Base-by-base conservation (phyloP, 2,888 invertebrate species). In the Coleophora flavipennella region DNA sequence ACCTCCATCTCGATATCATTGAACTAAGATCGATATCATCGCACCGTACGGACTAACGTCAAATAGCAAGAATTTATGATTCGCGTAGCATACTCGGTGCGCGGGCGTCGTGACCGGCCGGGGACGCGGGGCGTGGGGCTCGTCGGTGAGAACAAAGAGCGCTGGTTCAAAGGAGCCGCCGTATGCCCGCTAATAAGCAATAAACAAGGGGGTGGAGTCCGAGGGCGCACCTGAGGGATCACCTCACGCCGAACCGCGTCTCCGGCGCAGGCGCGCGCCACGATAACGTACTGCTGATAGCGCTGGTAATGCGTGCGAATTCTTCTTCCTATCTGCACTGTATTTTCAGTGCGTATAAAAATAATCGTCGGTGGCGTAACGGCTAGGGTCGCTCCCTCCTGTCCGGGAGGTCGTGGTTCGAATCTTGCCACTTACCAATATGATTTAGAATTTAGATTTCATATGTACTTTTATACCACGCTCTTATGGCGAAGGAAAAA, bases 191-290 rank as follows among this genome's bases (percentile, higher is more conserved):
- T 84, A 84, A 83, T 84, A 83, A 84, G 84, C 83, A 83, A 84
- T 84, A 84, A 84, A 84, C 84, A 84, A 83, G 84, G 79, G 83
- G 84, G 84, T 78, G 83, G 80, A 62, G 70, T 67, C 67, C 57
- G 63, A 61, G 66, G 74, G 74, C 74, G 71, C 80, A 79, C 73
- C 80, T 78, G 79, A 83, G 70, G 75, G 73, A 83, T 81, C 80
- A 76, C 68, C 76, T 71, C 72, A 67, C 67, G 63, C 67, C 55
- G 57, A 57, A 52, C 55, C 55, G 44, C 45, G 49, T 49, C 38
- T 46, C 39, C 35, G 34, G 42, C 34, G 36, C 51, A 55, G 53
- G 51, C 49, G 39, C 43, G 59, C 53, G 55, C 40, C 12, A 8
- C 40, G 40, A 40, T 43, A 43, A 40, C 43, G 33, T 32, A 31